Conservation (phyloP, 2,113 vertebrate genomes). For the Asarcornis scutulata region DNA sequence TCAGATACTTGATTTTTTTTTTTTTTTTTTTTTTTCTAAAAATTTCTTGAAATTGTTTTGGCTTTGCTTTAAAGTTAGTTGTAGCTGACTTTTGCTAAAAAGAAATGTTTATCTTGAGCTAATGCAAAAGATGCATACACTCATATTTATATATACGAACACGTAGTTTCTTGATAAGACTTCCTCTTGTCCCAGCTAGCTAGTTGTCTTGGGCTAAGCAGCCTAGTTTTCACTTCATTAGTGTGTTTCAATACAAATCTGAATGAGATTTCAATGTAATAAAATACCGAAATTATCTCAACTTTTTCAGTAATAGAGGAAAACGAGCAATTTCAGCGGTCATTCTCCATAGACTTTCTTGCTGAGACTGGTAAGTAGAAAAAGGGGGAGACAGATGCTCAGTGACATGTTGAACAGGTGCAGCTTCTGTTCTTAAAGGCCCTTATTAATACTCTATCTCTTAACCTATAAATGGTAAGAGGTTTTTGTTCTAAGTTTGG, state of each 20-base stretch:
- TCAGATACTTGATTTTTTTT: neutral
- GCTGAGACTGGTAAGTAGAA: neutral
- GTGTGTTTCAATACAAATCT: neutral
- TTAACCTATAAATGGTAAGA: neutral
- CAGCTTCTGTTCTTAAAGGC: neutral
- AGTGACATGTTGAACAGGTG: neutral
- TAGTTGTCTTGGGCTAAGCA: neutral
- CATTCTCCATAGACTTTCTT: accelerated
- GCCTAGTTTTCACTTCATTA: neutral
- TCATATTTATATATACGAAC: neutral
- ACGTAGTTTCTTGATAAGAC: neutral
- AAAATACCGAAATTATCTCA: neutral
- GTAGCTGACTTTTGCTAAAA: neutral
- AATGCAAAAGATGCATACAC: neutral
- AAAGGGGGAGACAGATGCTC: neutral
- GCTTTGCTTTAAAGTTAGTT: neutral
- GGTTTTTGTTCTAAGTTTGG: neutral
- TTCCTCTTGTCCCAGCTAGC: neutral
- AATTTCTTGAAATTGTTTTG: neutral
- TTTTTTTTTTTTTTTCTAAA: neutral
- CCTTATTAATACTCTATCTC: neutral
- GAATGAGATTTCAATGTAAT: neutral
- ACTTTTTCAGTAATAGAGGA: neutral
- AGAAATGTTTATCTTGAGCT: neutral
- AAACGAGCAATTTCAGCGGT: neutral